Conservation (phyloP, 2,888 invertebrate genomes). For the Patella ulyssiponensis region DNA sequence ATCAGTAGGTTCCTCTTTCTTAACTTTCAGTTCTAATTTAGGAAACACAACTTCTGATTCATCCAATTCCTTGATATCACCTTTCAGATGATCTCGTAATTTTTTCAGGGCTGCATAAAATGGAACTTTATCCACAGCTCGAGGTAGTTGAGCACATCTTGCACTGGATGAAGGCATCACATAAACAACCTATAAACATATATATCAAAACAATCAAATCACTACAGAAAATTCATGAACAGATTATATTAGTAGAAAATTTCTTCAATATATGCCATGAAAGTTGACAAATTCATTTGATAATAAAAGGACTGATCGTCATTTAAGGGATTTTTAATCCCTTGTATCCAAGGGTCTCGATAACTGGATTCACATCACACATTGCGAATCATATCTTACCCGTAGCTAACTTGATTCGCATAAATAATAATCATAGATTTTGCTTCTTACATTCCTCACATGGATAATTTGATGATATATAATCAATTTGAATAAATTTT, state of each 20-base stretch:
- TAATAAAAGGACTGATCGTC: no score
- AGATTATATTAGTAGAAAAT: neutral
- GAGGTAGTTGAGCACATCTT: constrained; percentile 95
- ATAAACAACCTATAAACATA: constrained; percentile 88
- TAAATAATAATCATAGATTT: no score
- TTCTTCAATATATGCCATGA: neutral
- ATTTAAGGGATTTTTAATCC: no score
- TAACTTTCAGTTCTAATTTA: constrained; percentile 61
- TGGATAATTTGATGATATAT: no score
- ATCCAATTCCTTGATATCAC: constrained; percentile 74
- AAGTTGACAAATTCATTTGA: neutral
- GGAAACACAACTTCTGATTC: constrained; percentile 70
- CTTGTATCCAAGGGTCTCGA: no score
- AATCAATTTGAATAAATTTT: no score
- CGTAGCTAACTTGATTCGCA: no score
- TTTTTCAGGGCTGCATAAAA: constrained; percentile 96
- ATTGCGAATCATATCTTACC: no score
- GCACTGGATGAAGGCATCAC: constrained; percentile 99
- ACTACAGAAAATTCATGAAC: neutral
- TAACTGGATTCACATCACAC: no score
- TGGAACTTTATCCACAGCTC: constrained; percentile 97
- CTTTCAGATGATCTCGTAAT: constrained; percentile 94
- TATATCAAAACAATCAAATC: neutral
- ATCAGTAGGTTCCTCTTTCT: constrained; percentile 47
- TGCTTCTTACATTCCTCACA: no score